Base-by-base conservation (phyloP, 1,140 invertebrate species). In the Meloidogyne hapla region DNA sequence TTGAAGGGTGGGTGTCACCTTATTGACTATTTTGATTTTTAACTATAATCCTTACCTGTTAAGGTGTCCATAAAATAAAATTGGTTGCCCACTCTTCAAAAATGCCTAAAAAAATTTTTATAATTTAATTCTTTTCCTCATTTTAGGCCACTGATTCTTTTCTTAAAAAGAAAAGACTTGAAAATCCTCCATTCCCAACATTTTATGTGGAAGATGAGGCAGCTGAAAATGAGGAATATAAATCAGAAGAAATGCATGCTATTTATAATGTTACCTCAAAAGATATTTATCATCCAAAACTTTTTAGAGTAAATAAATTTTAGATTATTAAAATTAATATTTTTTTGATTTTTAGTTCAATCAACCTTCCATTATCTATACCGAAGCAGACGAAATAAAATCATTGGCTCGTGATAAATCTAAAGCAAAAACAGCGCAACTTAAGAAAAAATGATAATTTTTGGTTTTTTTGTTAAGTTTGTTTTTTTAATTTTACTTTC, bases 391-490 rank as follows among this genome's bases (percentile, higher is more conserved):
- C 42, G 79, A 80, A 23, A 85, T 79, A 25, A 83, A 80, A 65
- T 21, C 65, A 1, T 64, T 79, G 12, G 79, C 79, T 25, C 69
- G 85, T 48, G 84, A 85, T 71, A 79, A 79, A 26, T 76, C 75
- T 12, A 76, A 78, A 40, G 84, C 84, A 6, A 85, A 85, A 62
- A 82, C 80, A 26, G 84, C 84, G 15, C 87, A 85, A 75, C 81
- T 85, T 61, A 85, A 85, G 61, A 87, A 87, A 74, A 81, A 80
- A 69, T 68, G 61, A 56, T 0, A 6, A n/a, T 56, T 56, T 9
- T 6, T 56, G 12, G 48, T 6, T n/a, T 15, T 56, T 56, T 56
- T 56, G n/a, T 33, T 33, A 33, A 6, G 33, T 33, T 33, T 33
- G 33, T 33, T 33, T 33, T n/a, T n/a, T 42, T 42, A 42, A 42